These are phyloP conservation scores for Steromphala cineraria DNA, from an alignment of 2,888 invertebrate species.

Conservation along the genomic window DNA sequence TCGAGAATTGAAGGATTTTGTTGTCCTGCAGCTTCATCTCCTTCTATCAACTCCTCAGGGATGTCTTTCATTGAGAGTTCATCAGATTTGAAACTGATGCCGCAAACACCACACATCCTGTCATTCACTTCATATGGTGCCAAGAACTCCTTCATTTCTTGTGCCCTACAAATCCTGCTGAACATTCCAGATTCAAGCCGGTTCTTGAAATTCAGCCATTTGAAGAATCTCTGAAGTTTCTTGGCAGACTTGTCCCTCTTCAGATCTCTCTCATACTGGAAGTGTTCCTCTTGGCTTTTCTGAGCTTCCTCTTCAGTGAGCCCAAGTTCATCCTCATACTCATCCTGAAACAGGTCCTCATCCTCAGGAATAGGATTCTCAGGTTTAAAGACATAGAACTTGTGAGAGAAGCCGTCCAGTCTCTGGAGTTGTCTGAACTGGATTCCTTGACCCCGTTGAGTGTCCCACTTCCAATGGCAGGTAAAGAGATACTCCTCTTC, in stretches of 20 bases:
- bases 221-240: conserved; percentile 34
- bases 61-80: not conserved
- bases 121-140: conserved; percentile 34
- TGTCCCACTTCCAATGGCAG: conserved; percentile 37
- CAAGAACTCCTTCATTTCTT: conserved; percentile 29
- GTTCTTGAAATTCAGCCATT: conserved; percentile 15
- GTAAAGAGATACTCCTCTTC: conserved; percentile 35
- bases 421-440: not conserved
- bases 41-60: not conserved
- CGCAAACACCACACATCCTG: conserved; percentile 47
- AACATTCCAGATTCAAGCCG: conserved; percentile 10
- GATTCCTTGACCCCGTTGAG: not conserved
- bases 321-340: conserved; percentile 30
- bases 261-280: conserved; percentile 12
- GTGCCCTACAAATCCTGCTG: not conserved
- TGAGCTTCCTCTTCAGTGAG: conserved; percentile 39
- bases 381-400: not conserved
- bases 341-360: conserved; percentile 1
- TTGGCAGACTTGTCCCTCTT: conserved; percentile 27
- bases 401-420: not conserved
- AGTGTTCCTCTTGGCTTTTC: conserved; percentile 31
- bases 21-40: not conserved
- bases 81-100: conserved; percentile 32
- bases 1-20: not conserved
- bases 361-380: not conserved